These are phyloP conservation scores for Brachyhypopomus gauderio DNA, from an alignment of 2,113 vertebrate species.

Conservation along the genomic window DNA sequence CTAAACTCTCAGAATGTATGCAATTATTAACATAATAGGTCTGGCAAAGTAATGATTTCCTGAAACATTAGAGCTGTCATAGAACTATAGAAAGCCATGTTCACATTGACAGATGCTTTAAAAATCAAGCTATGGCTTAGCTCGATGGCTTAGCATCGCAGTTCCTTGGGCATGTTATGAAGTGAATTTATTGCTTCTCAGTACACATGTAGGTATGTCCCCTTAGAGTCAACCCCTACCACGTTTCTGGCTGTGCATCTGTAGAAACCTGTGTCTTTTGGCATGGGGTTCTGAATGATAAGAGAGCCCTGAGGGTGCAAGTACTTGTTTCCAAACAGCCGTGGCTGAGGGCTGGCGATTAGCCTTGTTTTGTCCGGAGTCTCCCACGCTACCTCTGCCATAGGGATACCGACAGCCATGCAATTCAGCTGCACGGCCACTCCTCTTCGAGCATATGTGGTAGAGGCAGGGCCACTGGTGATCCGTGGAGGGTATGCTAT, in stretches of 20 bases:
- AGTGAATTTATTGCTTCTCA: constrained; percentile 62
- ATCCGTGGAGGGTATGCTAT: constrained; percentile 85
- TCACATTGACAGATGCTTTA: constrained; percentile 52
- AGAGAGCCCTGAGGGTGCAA: constrained; percentile 88
- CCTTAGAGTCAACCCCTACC: constrained; percentile 83
- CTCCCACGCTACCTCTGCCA: constrained; percentile 85
- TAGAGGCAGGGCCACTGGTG: constrained; percentile 79
- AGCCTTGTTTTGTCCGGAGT: constrained; percentile 82
- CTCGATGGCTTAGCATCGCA: constrained; percentile 59
- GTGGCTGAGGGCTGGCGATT: constrained; percentile 77
- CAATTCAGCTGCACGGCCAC: constrained; percentile 84
- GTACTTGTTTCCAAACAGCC: constrained; percentile 85
- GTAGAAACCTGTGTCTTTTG: constrained; percentile 82
- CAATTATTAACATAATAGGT: background rate
- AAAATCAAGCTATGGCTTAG: constrained; percentile 58
- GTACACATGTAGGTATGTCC: constrained; percentile 85
- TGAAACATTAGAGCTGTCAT: constrained; percentile 14
- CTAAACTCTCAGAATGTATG: constrained; percentile 13
- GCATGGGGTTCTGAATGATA: constrained; percentile 82
- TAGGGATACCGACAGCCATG: constrained; percentile 80
- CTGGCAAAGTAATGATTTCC: constrained; percentile 1
- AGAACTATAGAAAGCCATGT: constrained; percentile 34
- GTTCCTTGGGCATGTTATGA: constrained; percentile 60
- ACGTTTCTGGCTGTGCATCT: constrained; percentile 87
- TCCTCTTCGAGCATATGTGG: constrained; percentile 81